Conservation (phyloP, 2,888 invertebrate species). For the Harmothoe impar region DNA sequence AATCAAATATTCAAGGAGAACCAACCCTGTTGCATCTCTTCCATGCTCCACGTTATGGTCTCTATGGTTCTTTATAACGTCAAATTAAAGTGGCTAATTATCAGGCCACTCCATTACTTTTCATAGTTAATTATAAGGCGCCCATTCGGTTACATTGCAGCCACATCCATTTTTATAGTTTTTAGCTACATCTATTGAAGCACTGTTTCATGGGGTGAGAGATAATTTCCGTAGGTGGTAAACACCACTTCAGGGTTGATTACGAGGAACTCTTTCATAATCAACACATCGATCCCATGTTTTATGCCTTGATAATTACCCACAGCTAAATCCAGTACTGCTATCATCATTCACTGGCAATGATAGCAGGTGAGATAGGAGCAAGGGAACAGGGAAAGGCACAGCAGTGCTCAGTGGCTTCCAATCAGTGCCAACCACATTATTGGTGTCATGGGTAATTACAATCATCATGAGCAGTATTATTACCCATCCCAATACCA, state of each 20-base stretch:
- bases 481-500: constrained; percentile 3
- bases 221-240: not conserved
- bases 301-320: not conserved
- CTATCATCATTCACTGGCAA: not conserved
- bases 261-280: not conserved
- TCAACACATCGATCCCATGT: not conserved
- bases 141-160: no score
- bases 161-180: not conserved
- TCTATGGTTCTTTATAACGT: no score
- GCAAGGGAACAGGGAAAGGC: no score
- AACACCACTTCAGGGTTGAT: not conserved
- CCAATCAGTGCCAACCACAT: not conserved
- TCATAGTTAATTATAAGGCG: no score
- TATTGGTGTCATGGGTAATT: not conserved
- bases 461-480: not conserved
- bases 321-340: not conserved
- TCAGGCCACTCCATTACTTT: no score
- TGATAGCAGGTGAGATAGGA: not conserved
- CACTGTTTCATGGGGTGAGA: not conserved
- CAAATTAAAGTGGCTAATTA: no score
- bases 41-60: no score
- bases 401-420: no score
- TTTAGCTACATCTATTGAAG: not conserved
- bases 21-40: no score
- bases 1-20: no score